phyloP scores from a whole-genome alignment of 2,797 vertebrate species.

The Acrossocheilus fasciatus region DNA sequence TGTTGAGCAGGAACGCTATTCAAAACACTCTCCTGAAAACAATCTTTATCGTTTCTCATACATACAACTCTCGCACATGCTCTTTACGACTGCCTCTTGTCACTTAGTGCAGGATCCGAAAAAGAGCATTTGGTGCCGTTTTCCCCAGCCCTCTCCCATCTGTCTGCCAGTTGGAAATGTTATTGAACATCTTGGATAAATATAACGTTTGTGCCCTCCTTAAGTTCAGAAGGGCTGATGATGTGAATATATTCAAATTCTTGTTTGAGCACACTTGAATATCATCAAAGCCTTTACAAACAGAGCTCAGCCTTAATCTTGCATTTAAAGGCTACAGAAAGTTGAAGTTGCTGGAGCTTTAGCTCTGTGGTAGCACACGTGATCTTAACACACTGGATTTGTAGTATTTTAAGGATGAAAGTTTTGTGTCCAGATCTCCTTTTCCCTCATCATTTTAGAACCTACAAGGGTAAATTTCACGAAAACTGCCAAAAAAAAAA shows the following conservation, averaged over 20 bases:
- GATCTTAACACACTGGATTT: not conserved
- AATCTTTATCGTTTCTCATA: not conserved
- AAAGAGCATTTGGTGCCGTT: conserved; percentile 21
- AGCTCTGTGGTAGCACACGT: not conserved
- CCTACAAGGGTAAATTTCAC: not conserved
- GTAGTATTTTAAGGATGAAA: not conserved
- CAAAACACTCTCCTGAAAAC: not conserved
- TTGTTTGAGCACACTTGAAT: not conserved
- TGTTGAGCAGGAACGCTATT: not conserved
- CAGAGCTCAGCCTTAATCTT: not conserved
- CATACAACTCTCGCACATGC: conserved; percentile 23
- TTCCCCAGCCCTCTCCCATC: conserved; percentile 16
- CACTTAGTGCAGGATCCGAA: conserved; percentile 9
- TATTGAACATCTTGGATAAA: conserved; percentile 24
- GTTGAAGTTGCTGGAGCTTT: not conserved
- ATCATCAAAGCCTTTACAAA: not conserved
- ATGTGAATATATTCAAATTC: not conserved
- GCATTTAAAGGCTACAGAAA: not conserved
- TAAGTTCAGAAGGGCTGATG: not conserved
- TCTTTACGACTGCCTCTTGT: conserved; percentile 23
- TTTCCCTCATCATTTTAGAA: not conserved
- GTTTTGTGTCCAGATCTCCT: not conserved
- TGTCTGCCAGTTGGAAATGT: conserved; percentile 28
- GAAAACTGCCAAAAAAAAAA: not conserved
- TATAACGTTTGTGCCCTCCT: not conserved